phyloP scores from a whole-genome alignment of 2,888 invertebrate species.

The Athalia rosae region DNA sequence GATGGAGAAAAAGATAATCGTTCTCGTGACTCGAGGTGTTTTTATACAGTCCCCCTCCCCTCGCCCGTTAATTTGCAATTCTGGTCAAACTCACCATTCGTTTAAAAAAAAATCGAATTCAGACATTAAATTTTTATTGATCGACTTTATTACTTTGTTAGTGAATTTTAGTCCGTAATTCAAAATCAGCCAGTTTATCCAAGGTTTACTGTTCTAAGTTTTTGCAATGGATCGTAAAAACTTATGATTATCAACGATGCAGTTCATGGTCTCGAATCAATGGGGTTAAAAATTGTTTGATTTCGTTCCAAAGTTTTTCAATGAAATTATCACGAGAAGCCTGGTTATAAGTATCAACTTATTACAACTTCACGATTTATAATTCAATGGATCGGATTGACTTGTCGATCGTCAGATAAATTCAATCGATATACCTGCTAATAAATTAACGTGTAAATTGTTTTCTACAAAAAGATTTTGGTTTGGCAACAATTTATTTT shows the following conservation, averaged over 20 bases:
- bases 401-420: neutral
- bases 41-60: too few relatives aligned
- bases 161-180: neutral
- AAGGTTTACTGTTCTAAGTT: conserved; percentile 3
- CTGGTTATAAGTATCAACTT: too few relatives aligned
- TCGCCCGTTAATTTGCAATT: too few relatives aligned
- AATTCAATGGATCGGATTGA: neutral
- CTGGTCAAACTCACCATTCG: neutral
- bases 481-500: neutral
- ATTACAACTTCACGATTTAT: too few relatives aligned
- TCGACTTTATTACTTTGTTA: conserved; percentile 2
- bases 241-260: neutral
- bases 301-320: neutral
- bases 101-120: neutral
- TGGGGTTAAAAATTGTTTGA: neutral
- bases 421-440: neutral
- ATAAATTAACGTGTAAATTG: neutral
- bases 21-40: too few relatives aligned
- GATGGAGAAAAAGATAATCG: too few relatives aligned
- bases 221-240: conserved; percentile 17
- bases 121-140: conserved; percentile 2
- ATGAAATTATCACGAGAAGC: neutral
- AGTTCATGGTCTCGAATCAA: neutral
- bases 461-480: neutral
- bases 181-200: conserved; percentile 3